Conservation (phyloP, 2,888 invertebrate genomes). For the Cheilosia vernalis region DNA sequence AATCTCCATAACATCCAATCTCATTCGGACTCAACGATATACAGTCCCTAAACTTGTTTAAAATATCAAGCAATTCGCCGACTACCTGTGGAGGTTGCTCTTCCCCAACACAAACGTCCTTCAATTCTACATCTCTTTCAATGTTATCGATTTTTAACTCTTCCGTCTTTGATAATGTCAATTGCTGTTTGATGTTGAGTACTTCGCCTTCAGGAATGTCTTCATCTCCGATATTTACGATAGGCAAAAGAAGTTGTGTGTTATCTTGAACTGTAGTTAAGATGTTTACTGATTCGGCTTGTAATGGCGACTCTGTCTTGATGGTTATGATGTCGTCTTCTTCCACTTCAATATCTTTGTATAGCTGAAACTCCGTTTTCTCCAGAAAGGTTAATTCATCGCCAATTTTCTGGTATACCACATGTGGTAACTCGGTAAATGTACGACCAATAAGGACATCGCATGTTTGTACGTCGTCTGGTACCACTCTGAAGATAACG, state of each 20-base stretch:
- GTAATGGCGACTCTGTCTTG: neutral
- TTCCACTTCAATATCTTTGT: neutral
- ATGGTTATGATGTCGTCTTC: neutral
- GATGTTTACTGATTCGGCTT: neutral
- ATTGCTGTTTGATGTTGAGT: too few species aligned
- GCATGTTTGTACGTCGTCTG: neutral
- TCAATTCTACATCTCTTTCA: neutral
- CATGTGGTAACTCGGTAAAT: conserved; percentile 4
- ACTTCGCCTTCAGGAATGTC: neutral
- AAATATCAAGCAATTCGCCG: neutral
- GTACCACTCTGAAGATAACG: neutral
- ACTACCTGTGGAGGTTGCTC: neutral
- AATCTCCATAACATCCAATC: conserved; percentile 3
- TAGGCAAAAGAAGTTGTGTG: neutral
- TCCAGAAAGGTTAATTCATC: neutral
- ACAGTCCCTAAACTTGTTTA: conserved; percentile 9
- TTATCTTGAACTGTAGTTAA: neutral
- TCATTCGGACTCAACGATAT: neutral
- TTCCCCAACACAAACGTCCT: neutral
- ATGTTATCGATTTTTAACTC: neutral
- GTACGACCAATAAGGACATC: conserved; percentile 6
- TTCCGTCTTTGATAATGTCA: neutral
- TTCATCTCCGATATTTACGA: neutral
- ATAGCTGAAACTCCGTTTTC: neutral
- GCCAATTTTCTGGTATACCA: conserved; percentile 14